Base-by-base conservation (phyloP, 2,113 vertebrate genomes). In the Tautogolabrus adspersus region DNA sequence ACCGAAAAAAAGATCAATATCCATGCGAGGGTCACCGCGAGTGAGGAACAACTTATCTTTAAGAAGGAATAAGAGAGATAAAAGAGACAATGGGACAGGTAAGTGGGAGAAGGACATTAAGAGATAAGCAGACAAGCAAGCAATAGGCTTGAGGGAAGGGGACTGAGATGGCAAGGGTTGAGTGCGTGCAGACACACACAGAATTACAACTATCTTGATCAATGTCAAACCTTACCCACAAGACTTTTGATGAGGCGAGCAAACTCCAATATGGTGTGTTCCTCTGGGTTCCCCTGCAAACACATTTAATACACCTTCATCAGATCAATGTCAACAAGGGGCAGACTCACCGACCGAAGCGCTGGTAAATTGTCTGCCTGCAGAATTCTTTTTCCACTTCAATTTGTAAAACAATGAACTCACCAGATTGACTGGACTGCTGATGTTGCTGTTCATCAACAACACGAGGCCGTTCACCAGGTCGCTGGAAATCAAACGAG, bases 401-500 rank as follows among this genome's bases (percentile, higher is more conserved):
- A 23, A 5, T 61, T 38, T 72, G 23, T 56, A 23, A 55, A 30
- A 62, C 38, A 5, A 26, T 9, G 65, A 59, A 94, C 97, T 96
- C 87, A 99, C 98, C 96, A 99, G 93, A 86, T 99, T 99, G 81
- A 99, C 96, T 1, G 98, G 98, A 87, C 97, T 99, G 94, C 98
- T 99, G 88, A 99, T 95, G 23, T 99, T 99, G 84, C 97, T 99
- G 94, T 99, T 99, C 98, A 99, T 99, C 91, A 99, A 86, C 0
- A 96, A 89, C 86, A 99, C 98, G 49, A 99, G 95, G 12, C 98
- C 98, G 0, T 99, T 99, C 77, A 99, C 97, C 83, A 99, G 95
- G 77, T 99, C 98, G 30, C 98, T 99, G 95, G 8, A 61, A 70
- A 44, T 72, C 22, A 77, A 52, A 46, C 42, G 16, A 77, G 2